Evolutionary conservation across 1,140 invertebrate genomes (phyloP).

Genomic region (Megalopta genalis): DNA sequence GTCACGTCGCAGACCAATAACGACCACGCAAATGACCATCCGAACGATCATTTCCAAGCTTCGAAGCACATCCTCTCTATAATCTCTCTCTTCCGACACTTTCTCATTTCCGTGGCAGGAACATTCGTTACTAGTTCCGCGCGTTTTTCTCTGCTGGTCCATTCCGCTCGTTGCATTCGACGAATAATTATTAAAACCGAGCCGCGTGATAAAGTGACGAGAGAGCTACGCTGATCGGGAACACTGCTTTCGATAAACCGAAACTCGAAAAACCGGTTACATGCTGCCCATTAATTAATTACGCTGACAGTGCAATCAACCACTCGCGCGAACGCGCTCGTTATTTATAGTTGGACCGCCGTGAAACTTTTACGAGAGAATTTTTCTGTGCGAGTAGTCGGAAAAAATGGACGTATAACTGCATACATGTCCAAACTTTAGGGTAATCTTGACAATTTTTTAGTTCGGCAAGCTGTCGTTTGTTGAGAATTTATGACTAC

Average conservation of each 20-base stretch:
- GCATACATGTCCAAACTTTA: too few relatives aligned
- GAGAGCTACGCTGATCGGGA: too few relatives aligned
- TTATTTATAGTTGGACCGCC: too few relatives aligned
- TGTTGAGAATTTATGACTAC: too few relatives aligned
- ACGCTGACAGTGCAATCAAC: background rate
- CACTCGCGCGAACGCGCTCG: too few relatives aligned
- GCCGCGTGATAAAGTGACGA: background rate
- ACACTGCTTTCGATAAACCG: constrained; percentile 4
- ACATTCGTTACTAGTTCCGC: background rate
- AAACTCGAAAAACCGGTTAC: background rate
- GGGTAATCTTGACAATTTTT: too few relatives aligned
- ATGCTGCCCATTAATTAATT: background rate
- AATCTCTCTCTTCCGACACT: background rate
- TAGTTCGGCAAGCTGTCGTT: too few relatives aligned
- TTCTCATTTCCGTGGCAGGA: background rate
- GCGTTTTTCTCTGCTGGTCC: background rate
- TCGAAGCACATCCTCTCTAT: background rate
- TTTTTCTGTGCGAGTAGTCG: too few relatives aligned
- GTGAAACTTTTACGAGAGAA: too few relatives aligned
- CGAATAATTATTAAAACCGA: background rate
- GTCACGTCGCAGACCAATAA: too few relatives aligned
- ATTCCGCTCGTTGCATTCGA: background rate
- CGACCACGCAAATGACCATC: background rate
- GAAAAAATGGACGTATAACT: too few relatives aligned
- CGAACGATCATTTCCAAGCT: background rate